Percentiles rank a stretch among this genome's conserved stretches.
Evolutionary conservation across 2,113 vertebrate genomes (phyloP).

Genomic region (Xyliphius kryptos): DNA sequence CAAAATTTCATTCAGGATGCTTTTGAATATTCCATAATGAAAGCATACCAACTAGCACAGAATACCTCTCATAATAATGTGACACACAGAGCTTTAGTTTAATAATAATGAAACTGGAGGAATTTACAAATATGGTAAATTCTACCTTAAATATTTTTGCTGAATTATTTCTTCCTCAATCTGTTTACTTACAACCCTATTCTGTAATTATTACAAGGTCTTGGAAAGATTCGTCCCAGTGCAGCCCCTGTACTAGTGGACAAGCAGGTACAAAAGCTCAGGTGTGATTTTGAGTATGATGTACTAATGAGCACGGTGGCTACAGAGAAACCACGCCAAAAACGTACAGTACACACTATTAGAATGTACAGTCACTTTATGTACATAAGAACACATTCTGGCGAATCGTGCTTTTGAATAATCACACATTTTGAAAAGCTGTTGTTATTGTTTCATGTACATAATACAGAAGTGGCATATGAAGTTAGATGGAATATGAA

Average conservation of each 20-base stretch:
- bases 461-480: conserved; percentile 95
- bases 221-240: background rate
- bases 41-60: too few relatives aligned
- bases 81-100: too few relatives aligned
- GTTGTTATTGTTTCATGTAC: conserved; percentile 87
- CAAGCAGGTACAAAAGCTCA: conserved; percentile 22
- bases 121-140: too few relatives aligned
- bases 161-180: too few relatives aligned
- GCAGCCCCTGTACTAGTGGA: conserved; percentile 5
- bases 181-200: too few relatives aligned
- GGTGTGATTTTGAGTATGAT: conserved; percentile 19
- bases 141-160: too few relatives aligned
- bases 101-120: too few relatives aligned
- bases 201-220: too few relatives aligned
- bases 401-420: conserved; percentile 28
- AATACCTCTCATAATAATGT: too few relatives aligned
- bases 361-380: conserved; percentile 41
- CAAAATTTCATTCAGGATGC: too few relatives aligned
- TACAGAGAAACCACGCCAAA: conserved; percentile 31
- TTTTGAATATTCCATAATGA: too few relatives aligned
- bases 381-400: conserved; percentile 13
- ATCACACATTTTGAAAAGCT: conserved; percentile 40
- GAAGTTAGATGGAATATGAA: conserved; percentile 71
- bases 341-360: conserved; percentile 50
- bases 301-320: conserved; percentile 7